phyloP scores from a whole-genome alignment of 2,797 vertebrate genomes.

The Fistularia commersonii region DNA sequence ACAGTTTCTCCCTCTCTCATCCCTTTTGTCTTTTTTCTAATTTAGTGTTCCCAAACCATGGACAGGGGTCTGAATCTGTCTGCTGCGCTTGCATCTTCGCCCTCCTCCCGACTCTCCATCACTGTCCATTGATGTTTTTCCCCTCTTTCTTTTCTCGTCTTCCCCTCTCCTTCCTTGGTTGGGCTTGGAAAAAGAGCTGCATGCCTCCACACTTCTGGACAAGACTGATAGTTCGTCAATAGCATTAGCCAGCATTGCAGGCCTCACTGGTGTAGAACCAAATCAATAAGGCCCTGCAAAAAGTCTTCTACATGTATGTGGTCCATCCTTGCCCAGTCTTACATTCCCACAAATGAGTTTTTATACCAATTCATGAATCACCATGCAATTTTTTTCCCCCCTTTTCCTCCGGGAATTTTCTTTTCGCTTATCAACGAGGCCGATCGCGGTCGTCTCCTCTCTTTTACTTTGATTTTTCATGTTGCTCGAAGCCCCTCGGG shows the following conservation, averaged over 20 bases:
- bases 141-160: slow-evolving; percentile 74
- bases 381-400: slow-evolving; percentile 65
- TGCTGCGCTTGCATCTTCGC: slow-evolving; percentile 85
- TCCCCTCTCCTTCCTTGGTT: slow-evolving; percentile 73
- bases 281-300: slow-evolving; percentile 92
- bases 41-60: slow-evolving; percentile 83
- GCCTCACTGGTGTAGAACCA: slow-evolving; percentile 88
- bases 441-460: slow-evolving; percentile 12
- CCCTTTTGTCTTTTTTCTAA: slow-evolving; percentile 82
- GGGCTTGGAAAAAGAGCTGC: slow-evolving; percentile 82
- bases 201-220: slow-evolving; percentile 87
- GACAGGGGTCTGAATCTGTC: slow-evolving; percentile 74
- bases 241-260: slow-evolving; percentile 96
- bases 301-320: slow-evolving; percentile 89
- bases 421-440: slow-evolving; percentile 67
- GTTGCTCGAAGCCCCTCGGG: too few relatives aligned
- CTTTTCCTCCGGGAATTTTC: slow-evolving; percentile 65
- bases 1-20: slow-evolving; percentile 78
- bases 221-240: slow-evolving; percentile 98
- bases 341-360: slow-evolving; percentile 88
- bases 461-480: too few relatives aligned
- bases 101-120: slow-evolving; percentile 83
- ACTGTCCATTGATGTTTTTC: slow-evolving; percentile 86
- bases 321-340: slow-evolving; percentile 81
- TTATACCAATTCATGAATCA: slow-evolving; percentile 83